Conservation (phyloP, 2,113 vertebrate species). For the Pao palembangensis region DNA sequence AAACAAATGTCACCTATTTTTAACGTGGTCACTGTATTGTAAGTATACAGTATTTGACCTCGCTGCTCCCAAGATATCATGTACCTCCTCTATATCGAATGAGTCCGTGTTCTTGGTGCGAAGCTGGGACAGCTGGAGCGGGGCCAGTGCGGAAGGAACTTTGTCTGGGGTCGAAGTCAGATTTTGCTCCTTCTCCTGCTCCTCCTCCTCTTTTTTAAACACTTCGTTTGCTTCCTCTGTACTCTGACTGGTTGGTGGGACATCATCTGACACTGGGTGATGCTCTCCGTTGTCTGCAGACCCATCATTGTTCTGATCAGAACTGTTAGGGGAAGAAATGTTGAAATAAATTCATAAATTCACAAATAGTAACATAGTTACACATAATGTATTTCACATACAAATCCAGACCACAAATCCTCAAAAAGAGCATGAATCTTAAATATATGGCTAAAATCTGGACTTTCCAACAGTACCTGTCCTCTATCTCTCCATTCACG, state of each 20-base stretch:
- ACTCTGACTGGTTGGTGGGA: slow-evolving; percentile 41
- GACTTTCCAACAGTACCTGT: slow-evolving; percentile 23
- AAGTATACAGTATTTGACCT: no score
- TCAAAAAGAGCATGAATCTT: not conserved
- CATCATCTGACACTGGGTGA: slow-evolving; percentile 35
- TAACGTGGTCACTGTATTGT: no score
- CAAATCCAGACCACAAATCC: not conserved
- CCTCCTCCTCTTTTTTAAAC: not conserved
- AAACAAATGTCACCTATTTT: no score
- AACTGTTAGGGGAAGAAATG: slow-evolving; percentile 15
- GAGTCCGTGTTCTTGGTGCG: slow-evolving; percentile 84
- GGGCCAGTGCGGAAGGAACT: slow-evolving; percentile 26
- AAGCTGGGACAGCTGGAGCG: slow-evolving; percentile 77
- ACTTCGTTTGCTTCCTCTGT: slow-evolving; percentile 15
- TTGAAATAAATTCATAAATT: no score
- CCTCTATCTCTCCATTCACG: slow-evolving; percentile 27
- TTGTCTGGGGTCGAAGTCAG: slow-evolving; percentile 65
- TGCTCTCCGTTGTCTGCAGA: not conserved
- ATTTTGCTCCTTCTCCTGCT: slow-evolving; percentile 31
- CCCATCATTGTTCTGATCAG: slow-evolving; percentile 11
- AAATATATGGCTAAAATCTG: not conserved
- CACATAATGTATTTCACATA: no score
- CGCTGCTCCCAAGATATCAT: no score
- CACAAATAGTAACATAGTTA: no score
- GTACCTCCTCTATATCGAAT: slow-evolving; percentile 97